phyloP scores from a whole-genome alignment of 2,888 invertebrate genomes.

The Galeruca laticollis region DNA sequence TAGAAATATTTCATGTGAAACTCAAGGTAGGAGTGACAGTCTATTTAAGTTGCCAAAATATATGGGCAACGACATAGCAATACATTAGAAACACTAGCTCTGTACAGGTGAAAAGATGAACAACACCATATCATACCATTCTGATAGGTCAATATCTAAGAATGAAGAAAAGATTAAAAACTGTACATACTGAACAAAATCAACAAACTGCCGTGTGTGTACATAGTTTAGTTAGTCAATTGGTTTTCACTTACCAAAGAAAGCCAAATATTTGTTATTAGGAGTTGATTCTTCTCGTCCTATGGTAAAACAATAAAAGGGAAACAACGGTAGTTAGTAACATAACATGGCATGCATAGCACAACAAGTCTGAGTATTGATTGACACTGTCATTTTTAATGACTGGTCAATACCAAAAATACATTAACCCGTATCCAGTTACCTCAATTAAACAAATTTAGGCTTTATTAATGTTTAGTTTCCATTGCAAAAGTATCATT shows the following conservation, averaged over 20 bases:
- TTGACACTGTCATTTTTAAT: conserved; percentile 36
- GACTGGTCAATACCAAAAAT: conserved; percentile 34
- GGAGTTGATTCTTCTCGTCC: conserved; percentile 96
- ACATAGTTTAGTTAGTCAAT: conserved; percentile 65
- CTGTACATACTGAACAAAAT: conserved; percentile 57
- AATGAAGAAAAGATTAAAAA: conserved; percentile 57
- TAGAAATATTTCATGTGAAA: neutral
- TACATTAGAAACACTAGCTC: conserved; percentile 53
- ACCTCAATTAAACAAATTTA: neutral
- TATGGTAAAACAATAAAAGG: conserved; percentile 83
- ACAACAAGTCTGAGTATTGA: conserved; percentile 53
- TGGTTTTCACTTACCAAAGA: conserved; percentile 87
- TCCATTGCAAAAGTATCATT: no score
- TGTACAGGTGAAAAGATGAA: conserved; percentile 52
- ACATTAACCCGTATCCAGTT: conserved; percentile 6
- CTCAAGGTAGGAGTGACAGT: conserved; percentile 15
- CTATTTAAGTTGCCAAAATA: conserved; percentile 36
- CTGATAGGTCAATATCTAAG: conserved; percentile 54
- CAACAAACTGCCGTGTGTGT: conserved; percentile 67
- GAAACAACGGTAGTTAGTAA: conserved; percentile 72
- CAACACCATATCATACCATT: conserved; percentile 57
- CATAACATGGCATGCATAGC: conserved; percentile 66
- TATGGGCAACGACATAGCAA: conserved; percentile 41
- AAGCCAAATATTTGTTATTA: conserved; percentile 95
- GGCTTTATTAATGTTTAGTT: no score